phyloP scores from a whole-genome alignment of 2,888 invertebrate species.

The Drosophila niveifrons region DNA sequence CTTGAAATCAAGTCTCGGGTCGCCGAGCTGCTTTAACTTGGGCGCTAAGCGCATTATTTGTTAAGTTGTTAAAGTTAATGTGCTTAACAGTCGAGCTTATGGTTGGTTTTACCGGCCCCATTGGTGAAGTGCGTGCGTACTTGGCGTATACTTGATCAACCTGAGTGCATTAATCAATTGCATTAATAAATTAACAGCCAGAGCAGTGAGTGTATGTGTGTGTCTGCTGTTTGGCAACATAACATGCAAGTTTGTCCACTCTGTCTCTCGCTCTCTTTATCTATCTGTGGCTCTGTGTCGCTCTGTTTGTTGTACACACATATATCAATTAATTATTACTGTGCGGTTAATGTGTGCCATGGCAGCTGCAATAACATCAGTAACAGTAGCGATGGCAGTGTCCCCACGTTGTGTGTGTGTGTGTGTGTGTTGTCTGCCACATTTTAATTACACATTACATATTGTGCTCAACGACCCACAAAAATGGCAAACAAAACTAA shows the following conservation, averaged over 20 bases:
- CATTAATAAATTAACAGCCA: conserved; percentile 82
- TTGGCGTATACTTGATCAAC: conserved; percentile 59
- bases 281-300: neutral
- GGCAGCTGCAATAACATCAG: conserved; percentile 42
- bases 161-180: conserved; percentile 82
- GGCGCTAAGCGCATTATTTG: conserved; percentile 53
- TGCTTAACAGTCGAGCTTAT: conserved; percentile 42
- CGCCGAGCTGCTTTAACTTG: conserved; percentile 31
- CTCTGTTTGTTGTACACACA: conserved; percentile 46
- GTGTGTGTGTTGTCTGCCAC: conserved; percentile 61
- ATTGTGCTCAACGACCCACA: conserved; percentile 45
- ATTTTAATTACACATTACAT: conserved; percentile 78
- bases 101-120: conserved; percentile 6
- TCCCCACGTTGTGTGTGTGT: conserved; percentile 46
- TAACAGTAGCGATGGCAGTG: conserved; percentile 19
- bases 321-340: conserved; percentile 83
- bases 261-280: conserved; percentile 6
- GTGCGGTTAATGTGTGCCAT: conserved; percentile 65
- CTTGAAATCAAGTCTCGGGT: neutral
- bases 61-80: conserved; percentile 53
- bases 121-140: conserved; percentile 13
- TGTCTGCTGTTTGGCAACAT: conserved; percentile 17
- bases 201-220: neutral
- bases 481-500: conserved; percentile 61
- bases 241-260: conserved; percentile 10